Base-by-base conservation (phyloP, 2,797 vertebrate genomes). In the Danio kyathit region DNA sequence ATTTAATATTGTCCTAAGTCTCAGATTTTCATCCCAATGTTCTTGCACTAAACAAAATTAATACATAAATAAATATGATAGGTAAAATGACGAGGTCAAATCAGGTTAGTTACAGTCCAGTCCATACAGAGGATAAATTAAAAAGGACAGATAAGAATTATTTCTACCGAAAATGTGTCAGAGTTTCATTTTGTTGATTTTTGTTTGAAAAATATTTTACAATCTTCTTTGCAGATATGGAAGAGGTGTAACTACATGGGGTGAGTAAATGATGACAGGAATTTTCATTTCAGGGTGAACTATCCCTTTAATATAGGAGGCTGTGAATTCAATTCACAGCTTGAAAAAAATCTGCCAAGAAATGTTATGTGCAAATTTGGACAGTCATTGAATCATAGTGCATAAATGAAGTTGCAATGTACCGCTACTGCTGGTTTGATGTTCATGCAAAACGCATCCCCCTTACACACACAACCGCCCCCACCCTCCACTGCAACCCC, bases 401-500 rank as follows among this genome's bases (percentile, higher is more conserved):
- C 59, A 29, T 56, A 48, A 73, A 52, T 80, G 78, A 73, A 73
- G 41, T 80, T 80, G 41, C 48, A 73, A 80, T 73, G 19, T 73
- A 54, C 14, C 11, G 41, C 38, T 49, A 14, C 57, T 76, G 49
- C 59, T 76, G 60, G 74, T 80, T 59, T 80, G 74, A 64, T 82
- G 59, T 77, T 57, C 57, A 49, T 76, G 80, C 74, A 63, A 74
- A 54, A 80, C n/a, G 38, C 73, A 72, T 72, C 65, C 40, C 63
- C 17, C 56, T 21, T 19, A 65, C 41, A 48, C 40, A 57, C 63
- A 77, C 14, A 52, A 54, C 14, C 63, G 41, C 66, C 74, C 72
- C 71, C 83, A 82, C 78, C 82, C 82, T 40, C 73, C 11, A 72
- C 43, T 54, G 46, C 49, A 87, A 88, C 90, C 90, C 89, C 64